Evolutionary conservation across 2,797 vertebrate species (phyloP).

Genomic region (Pristis pectinata): DNA sequence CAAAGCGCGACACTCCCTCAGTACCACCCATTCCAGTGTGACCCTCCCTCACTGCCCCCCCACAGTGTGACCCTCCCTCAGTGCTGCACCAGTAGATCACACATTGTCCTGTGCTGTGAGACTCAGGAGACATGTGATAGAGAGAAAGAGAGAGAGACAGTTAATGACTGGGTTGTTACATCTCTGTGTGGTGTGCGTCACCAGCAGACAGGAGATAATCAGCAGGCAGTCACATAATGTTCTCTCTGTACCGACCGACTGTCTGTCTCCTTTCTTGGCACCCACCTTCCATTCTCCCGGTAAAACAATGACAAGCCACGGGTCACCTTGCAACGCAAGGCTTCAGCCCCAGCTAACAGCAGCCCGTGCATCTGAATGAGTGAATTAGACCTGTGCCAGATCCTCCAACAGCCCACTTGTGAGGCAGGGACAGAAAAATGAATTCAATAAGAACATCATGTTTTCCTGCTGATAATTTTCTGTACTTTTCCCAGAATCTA

Average conservation of each 20-base stretch:
- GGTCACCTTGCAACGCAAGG: neutral
- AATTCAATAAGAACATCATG: conserved; percentile 17
- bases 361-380: neutral
- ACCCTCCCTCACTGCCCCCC: neutral
- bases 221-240: neutral
- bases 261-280: neutral
- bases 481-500: conserved; percentile 10
- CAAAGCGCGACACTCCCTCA: neutral
- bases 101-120: no score
- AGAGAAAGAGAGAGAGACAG: no score
- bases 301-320: neutral
- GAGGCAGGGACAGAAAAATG: neutral
- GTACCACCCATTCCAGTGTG: neutral
- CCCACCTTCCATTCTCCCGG: neutral
- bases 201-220: conserved; percentile 6
- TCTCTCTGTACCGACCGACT: neutral
- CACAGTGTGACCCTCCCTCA: neutral
- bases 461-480: neutral
- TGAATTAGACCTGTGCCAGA: neutral
- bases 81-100: no score
- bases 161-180: neutral
- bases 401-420: neutral
- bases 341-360: neutral
- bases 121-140: no score
- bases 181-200: neutral